Evolutionary conservation across 2,113 vertebrate species (phyloP).

Genomic region (Notechis scutatus): DNA sequence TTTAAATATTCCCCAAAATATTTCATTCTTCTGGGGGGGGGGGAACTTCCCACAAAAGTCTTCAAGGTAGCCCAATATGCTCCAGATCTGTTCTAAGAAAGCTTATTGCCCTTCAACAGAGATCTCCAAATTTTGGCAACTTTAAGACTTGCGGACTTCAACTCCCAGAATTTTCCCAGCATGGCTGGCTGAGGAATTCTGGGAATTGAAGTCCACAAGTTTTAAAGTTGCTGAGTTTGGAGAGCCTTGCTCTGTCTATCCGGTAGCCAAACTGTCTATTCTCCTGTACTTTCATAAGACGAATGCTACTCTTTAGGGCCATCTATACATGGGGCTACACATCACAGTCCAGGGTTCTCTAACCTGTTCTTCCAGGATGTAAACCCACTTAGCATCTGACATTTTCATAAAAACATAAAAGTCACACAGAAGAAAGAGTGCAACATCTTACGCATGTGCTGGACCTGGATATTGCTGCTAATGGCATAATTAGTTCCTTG

Average conservation of each 20-base stretch:
- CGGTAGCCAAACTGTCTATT: neutral
- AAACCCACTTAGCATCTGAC: neutral
- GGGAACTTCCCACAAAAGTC: too few relatives aligned
- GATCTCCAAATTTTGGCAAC: too few relatives aligned
- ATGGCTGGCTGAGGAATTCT: too few relatives aligned
- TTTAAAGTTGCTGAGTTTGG: too few relatives aligned
- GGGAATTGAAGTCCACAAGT: too few relatives aligned
- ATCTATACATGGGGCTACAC: neutral
- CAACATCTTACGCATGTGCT: conserved; percentile 21
- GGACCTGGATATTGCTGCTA: conserved; percentile 34
- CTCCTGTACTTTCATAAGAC: neutral
- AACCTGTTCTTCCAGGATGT: neutral
- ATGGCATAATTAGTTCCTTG: conserved; percentile 50
- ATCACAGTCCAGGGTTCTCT: neutral
- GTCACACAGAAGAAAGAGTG: neutral
- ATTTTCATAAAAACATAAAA: neutral
- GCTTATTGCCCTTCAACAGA: neutral
- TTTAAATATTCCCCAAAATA: too few relatives aligned
- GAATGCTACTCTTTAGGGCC: neutral
- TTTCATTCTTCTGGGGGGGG: too few relatives aligned
- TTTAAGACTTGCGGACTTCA: too few relatives aligned
- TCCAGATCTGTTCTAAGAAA: neutral
- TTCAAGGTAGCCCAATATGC: too few relatives aligned
- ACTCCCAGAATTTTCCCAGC: too few relatives aligned
- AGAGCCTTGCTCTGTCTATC: too few relatives aligned